Percentiles rank a stretch among this genome's conserved stretches.
Evolutionary conservation across 2,797 vertebrate species (phyloP).

Genomic region (Sebastes steindachneri): DNA sequence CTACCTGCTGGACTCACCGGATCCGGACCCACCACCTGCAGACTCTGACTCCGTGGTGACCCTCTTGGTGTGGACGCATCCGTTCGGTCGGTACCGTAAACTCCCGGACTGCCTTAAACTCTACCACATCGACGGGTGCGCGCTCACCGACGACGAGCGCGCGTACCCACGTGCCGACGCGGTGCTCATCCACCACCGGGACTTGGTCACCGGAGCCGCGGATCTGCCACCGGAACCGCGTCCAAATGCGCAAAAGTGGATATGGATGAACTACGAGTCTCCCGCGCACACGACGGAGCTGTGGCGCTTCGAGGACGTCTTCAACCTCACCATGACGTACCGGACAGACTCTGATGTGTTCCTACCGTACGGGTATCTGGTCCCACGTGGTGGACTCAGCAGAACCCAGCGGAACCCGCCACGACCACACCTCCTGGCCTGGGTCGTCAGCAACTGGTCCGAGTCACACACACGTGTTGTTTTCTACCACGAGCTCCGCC

Average conservation of each 20-base stretch:
- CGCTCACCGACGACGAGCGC: constrained; percentile 67
- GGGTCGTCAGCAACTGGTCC: constrained; percentile 95
- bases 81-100: constrained; percentile 54
- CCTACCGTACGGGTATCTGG: constrained; percentile 90
- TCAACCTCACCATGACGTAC: constrained; percentile 95
- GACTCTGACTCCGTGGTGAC: constrained; percentile 38
- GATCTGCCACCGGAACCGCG: constrained; percentile 74
- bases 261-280: constrained; percentile 98
- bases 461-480: constrained; percentile 87
- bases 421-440: constrained; percentile 80
- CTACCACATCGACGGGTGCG: constrained; percentile 67
- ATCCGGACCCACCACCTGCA: not conserved
- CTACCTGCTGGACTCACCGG: constrained; percentile 24
- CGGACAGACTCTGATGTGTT: constrained; percentile 88
- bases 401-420: too few species aligned
- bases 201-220: constrained; percentile 49
- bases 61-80: constrained; percentile 80
- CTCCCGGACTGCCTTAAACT: constrained; percentile 72
- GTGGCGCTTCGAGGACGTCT: constrained; percentile 75
- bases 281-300: constrained; percentile 85
- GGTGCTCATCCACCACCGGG: constrained; percentile 82
- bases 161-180: constrained; percentile 71
- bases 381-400: constrained; percentile 7
- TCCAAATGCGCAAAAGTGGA: constrained; percentile 88
- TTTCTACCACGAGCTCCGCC: constrained; percentile 84